phyloP scores from a whole-genome alignment of 2,888 invertebrate genomes.

The Tribolium freemani region DNA sequence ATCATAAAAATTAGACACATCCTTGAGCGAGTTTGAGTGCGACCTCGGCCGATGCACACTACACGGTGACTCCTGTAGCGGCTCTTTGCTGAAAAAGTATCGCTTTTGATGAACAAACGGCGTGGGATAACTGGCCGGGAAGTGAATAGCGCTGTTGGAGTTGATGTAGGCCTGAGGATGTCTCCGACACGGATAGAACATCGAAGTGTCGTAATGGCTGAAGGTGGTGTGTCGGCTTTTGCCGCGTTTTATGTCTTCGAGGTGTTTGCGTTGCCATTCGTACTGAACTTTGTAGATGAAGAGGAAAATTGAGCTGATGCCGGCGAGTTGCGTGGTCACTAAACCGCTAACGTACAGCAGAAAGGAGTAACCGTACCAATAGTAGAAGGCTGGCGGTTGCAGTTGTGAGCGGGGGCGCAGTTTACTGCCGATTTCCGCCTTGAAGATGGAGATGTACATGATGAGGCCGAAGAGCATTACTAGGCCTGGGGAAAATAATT shows the following conservation, averaged over 20 bases:
- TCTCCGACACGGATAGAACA: constrained; percentile 67
- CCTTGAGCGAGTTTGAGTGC: constrained; percentile 73
- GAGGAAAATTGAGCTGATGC: constrained; percentile 88
- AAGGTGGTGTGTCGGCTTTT: constrained; percentile 61
- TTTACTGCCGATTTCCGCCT: constrained; percentile 91
- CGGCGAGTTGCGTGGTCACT: constrained; percentile 86
- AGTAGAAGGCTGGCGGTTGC: constrained; percentile 85
- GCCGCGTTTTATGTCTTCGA: constrained; percentile 64
- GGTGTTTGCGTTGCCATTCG: constrained; percentile 70
- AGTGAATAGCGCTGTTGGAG: constrained; percentile 64
- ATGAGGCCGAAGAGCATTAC: constrained; percentile 92
- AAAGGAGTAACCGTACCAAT: constrained; percentile 91
- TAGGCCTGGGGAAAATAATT: constrained; percentile 75
- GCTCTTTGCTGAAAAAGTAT: constrained; percentile 77
- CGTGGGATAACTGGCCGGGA: constrained; percentile 54
- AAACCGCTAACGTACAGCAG: constrained; percentile 88
- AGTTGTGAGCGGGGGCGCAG: constrained; percentile 84
- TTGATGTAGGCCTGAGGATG: constrained; percentile 68
- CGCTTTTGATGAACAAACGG: constrained; percentile 71
- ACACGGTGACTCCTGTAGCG: constrained; percentile 69
- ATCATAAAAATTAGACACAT: constrained; percentile 74
- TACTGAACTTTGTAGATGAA: constrained; percentile 85
- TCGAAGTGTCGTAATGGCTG: constrained; percentile 60
- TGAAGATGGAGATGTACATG: constrained; percentile 93
- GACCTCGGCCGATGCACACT: constrained; percentile 71